Conservation (phyloP, 2,888 invertebrate genomes). For the Lamellibrachia columna region DNA sequence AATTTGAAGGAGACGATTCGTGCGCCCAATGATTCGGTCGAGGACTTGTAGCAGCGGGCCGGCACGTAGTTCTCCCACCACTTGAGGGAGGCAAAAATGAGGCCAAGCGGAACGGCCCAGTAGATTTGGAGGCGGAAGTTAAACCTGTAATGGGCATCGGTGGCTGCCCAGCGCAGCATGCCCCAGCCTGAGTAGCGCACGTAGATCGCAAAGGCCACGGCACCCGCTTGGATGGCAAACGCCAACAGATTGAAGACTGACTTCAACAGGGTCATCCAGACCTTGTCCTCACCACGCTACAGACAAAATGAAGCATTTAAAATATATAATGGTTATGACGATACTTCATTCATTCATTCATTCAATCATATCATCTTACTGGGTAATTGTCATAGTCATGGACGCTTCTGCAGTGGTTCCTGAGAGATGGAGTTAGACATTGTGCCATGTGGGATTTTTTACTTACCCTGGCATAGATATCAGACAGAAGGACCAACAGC, state of each 20-base stretch:
- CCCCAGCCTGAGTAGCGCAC: neutral
- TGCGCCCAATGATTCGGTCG: neutral
- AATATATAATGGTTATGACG: too few species aligned
- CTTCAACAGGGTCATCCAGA: neutral
- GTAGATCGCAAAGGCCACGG: constrained; percentile 7
- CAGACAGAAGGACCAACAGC: too few species aligned
- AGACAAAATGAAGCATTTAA: neutral
- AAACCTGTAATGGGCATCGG: neutral
- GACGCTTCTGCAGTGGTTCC: too few species aligned
- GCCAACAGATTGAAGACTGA: constrained; percentile 26
- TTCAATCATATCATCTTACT: too few species aligned
- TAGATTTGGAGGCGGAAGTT: neutral
- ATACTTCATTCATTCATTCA: too few species aligned
- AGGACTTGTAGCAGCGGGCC: constrained; percentile 38
- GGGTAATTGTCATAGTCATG: too few species aligned
- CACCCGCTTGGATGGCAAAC: constrained; percentile 23
- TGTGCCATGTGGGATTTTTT: too few species aligned
- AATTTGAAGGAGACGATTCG: neutral
- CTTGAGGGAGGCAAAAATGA: constrained; percentile 77
- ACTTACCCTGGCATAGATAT: too few species aligned
- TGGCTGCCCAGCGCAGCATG: neutral
- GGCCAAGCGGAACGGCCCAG: constrained; percentile 74
- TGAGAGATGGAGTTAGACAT: too few species aligned
- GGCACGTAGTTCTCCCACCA: constrained; percentile 86
- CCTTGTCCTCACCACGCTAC: neutral